Base-by-base conservation (phyloP, 2,888 invertebrate species). In the Ernsta delagoae region DNA sequence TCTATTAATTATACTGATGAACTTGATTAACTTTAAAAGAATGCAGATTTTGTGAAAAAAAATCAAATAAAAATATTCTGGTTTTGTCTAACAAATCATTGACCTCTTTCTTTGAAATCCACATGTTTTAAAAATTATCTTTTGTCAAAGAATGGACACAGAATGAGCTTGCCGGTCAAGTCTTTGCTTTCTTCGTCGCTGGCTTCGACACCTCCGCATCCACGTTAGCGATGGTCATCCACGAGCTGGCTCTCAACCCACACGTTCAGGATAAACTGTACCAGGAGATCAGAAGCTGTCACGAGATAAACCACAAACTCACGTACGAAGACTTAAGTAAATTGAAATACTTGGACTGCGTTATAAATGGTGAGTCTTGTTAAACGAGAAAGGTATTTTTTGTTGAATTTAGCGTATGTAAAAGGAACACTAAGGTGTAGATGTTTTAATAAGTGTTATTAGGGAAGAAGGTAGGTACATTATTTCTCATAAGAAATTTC, bases 151-250 rank as follows among this genome's bases (percentile, higher is more conserved):
- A 89, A 76, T 90, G 93, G 89, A 82, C 87, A 1, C 74, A 83
- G 45, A 79, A 82, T 1, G 90, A 94, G 39, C 73, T 94, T 3
- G 84, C 85, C 0, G 82, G 87, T 0, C 94, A 94, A 80, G 91
- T 90, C 0, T 89, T 92, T 54, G 78, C 93, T 24, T 94, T 94
- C 79, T 92, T 94, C 74, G 77, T 81, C 7, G 94, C 92, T 60
- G 94, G 94, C 0, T 94, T 88, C 66, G 94, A 94, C 24, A 90
- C 87, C 4, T 81, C 90, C 0, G 90, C 94, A 0, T 76, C 88
- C 0, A 79, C 84, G 0, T 71, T 94, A 36, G 83, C 82, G 1
- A 83, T 92, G 81, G 77, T 81, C 31, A 75, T 90, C 4, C 90
- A 94, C 65, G 93, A 93, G 73, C 71, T 94, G 50, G 89, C 90